Evolutionary conservation across 2,113 vertebrate species (phyloP).

Genomic region (Elanus axillaris): DNA sequence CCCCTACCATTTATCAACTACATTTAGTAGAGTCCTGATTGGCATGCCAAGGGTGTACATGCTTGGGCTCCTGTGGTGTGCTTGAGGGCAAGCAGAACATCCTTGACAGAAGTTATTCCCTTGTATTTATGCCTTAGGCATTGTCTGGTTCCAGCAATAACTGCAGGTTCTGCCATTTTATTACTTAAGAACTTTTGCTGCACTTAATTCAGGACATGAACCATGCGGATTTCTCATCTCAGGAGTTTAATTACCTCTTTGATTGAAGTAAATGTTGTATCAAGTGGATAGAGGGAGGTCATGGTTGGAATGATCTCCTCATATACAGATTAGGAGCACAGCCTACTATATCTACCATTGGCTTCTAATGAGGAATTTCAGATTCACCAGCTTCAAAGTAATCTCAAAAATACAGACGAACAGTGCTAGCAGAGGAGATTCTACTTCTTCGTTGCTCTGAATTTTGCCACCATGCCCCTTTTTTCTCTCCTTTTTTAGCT

Average conservation of each 20-base stretch:
- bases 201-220: neutral
- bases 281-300: constrained; percentile 2
- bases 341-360: neutral
- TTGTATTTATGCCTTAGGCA: neutral
- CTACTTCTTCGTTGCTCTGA: neutral
- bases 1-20: neutral
- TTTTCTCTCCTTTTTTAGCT: neutral
- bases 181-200: neutral
- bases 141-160: neutral
- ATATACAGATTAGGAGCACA: neutral
- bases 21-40: neutral
- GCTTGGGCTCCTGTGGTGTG: neutral
- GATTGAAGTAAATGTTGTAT: constrained; percentile 30
- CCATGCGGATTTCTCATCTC: neutral
- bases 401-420: neutral
- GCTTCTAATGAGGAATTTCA: constrained; percentile 23
- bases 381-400: constrained; percentile 1
- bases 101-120: neutral
- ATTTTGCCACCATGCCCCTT: neutral
- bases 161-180: neutral
- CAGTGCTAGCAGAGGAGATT: neutral
- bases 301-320: neutral
- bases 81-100: neutral
- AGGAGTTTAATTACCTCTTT: constrained; percentile 46
- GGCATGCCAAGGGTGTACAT: neutral